phyloP scores from a whole-genome alignment of 2,797 vertebrate species.

The Siniperca undulata region DNA sequence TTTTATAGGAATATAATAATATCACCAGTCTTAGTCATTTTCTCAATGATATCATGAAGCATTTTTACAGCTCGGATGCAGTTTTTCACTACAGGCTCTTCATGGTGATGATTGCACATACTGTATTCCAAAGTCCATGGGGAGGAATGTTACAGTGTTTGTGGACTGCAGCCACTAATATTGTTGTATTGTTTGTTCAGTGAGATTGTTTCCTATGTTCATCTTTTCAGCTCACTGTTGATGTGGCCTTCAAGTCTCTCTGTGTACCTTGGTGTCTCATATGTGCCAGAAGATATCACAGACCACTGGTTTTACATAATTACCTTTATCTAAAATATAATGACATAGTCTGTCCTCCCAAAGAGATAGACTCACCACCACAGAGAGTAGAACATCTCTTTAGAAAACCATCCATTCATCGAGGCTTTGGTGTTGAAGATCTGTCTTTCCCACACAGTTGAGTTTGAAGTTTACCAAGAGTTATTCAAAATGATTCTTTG shows the following conservation, averaged over 20 bases:
- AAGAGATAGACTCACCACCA: neutral
- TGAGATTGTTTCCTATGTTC: slow-evolving; percentile 34
- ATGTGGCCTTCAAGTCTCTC: slow-evolving; percentile 20
- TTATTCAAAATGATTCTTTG: neutral
- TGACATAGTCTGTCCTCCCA: neutral
- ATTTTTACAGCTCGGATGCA: neutral
- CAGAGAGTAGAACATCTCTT: neutral
- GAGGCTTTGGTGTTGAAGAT: neutral
- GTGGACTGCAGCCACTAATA: neutral
- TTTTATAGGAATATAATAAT: slow-evolving; percentile 13
- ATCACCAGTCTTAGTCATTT: neutral
- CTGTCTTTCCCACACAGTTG: neutral
- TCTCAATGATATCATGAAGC: neutral
- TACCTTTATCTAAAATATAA: slow-evolving; percentile 16
- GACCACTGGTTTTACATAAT: slow-evolving; percentile 1
- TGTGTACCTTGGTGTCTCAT: slow-evolving; percentile 3
- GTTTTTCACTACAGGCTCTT: slow-evolving; percentile 9
- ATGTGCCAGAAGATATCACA: slow-evolving; percentile 18
- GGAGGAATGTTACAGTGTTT: slow-evolving; percentile 15
- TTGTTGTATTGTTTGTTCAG: slow-evolving; percentile 32
- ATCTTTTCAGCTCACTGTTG: slow-evolving; percentile 3
- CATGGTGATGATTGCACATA: neutral
- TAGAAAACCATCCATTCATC: neutral
- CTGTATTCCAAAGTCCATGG: neutral
- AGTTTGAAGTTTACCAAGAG: neutral